These are phyloP conservation scores for Falcunculus frontatus DNA, from an alignment of 2,113 vertebrate genomes.

Conservation along the genomic window DNA sequence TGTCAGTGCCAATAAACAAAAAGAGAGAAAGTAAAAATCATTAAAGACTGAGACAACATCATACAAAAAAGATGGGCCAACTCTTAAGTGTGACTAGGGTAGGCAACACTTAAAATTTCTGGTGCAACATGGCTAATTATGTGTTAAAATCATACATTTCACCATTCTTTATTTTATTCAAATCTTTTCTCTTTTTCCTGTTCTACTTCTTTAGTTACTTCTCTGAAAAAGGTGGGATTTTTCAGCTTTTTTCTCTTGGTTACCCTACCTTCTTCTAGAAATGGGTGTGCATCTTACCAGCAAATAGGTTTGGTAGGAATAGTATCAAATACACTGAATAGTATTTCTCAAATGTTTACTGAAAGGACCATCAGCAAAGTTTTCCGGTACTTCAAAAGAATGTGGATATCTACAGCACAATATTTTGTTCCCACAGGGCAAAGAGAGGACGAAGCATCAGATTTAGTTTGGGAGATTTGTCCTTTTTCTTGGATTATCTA, in stretches of 20 bases:
- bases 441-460: not conserved
- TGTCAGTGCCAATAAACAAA: not conserved
- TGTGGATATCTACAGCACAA: not conserved
- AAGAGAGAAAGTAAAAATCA: not conserved
- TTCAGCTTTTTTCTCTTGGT: not conserved
- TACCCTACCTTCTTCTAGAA: not conserved
- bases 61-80: not conserved
- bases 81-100: not conserved
- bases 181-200: not conserved
- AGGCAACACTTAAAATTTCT: not conserved
- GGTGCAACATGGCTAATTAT: not conserved
- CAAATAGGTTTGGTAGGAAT: not conserved
- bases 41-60: not conserved
- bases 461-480: not conserved
- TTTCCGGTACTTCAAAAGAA: not conserved
- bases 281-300: not conserved
- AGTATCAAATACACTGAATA: not conserved
- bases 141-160: not conserved
- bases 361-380: not conserved
- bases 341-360: not conserved
- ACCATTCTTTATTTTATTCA: not conserved
- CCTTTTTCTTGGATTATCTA: not conserved
- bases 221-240: not conserved
- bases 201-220: not conserved
- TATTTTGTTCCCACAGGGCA: not conserved